phyloP scores from a whole-genome alignment of 2,113 vertebrate genomes.

The Sinocyclocheilus maitianheensis region DNA sequence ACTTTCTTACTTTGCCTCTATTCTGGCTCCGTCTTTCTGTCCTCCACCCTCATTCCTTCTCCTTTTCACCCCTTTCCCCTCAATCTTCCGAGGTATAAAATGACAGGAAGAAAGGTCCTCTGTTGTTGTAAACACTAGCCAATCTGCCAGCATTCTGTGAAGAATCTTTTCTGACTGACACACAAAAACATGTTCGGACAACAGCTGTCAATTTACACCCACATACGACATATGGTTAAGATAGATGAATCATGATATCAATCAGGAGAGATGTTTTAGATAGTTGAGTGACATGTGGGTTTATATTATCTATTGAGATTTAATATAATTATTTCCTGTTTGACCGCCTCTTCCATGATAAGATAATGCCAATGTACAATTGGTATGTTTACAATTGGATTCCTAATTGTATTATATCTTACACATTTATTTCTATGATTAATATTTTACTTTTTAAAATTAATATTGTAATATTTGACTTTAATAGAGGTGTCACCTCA shows the following conservation, averaged over 20 bases:
- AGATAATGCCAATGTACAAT: too few relatives aligned
- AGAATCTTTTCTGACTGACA: conserved; percentile 20
- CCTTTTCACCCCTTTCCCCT: conserved; percentile 9
- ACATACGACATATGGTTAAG: neutral
- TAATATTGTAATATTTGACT: neutral
- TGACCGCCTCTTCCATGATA: neutral
- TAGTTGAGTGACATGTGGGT: neutral
- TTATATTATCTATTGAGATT: neutral
- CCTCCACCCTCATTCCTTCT: conserved; percentile 17
- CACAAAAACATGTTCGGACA: conserved; percentile 17
- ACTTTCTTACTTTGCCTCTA: conserved; percentile 38
- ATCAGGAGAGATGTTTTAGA: neutral
- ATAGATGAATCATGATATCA: neutral
- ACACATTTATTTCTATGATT: neutral
- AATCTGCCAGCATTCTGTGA: conserved; percentile 21
- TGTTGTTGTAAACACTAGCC: conserved; percentile 36
- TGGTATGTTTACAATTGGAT: neutral
- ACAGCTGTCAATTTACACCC: conserved; percentile 37
- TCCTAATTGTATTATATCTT: neutral
- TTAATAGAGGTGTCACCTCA: neutral
- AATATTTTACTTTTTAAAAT: neutral
- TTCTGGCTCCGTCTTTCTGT: neutral
- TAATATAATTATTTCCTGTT: neutral
- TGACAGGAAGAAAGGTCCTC: conserved; percentile 3
- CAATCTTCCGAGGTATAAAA: conserved; percentile 20